phyloP scores from a whole-genome alignment of 37 sponge, comb jelly and placozoan species.

The Cliona cf. orientalis region DNA sequence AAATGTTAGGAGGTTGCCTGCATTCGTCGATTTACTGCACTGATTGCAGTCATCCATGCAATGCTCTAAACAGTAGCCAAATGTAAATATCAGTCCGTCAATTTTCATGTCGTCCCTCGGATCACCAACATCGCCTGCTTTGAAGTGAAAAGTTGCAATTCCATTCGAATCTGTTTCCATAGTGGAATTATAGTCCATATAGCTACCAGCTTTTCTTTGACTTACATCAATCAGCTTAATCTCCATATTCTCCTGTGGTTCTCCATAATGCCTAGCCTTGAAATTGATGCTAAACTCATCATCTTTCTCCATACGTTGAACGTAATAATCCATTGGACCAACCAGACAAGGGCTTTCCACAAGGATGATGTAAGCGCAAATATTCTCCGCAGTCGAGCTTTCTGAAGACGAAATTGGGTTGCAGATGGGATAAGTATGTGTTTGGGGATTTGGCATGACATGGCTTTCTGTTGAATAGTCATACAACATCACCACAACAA shows the following conservation, averaged over 20 bases:
- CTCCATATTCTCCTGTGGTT: not conserved
- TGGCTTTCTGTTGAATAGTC: no score
- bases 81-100: not conserved
- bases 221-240: not conserved
- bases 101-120: not conserved
- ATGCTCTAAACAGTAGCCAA: not conserved
- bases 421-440: no score
- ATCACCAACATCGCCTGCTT: not conserved
- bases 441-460: no score
- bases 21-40: not conserved
- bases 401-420: no score
- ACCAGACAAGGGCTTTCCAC: conserved; percentile 12
- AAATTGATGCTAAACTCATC: not conserved
- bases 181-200: not conserved
- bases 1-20: not conserved
- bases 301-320: conserved; percentile 4
- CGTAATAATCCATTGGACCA: conserved; percentile 15
- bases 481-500: not conserved
- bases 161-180: conserved; percentile 7
- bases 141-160: conserved; percentile 8
- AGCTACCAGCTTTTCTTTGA: conserved; percentile 7
- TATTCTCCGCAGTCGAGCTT: no score
- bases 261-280: conserved; percentile 16
- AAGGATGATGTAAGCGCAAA: conserved; percentile 9
- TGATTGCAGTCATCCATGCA: not conserved